Evolutionary conservation across 1,140 invertebrate species (phyloP).

Genomic region (Sycobia sp.): DNA sequence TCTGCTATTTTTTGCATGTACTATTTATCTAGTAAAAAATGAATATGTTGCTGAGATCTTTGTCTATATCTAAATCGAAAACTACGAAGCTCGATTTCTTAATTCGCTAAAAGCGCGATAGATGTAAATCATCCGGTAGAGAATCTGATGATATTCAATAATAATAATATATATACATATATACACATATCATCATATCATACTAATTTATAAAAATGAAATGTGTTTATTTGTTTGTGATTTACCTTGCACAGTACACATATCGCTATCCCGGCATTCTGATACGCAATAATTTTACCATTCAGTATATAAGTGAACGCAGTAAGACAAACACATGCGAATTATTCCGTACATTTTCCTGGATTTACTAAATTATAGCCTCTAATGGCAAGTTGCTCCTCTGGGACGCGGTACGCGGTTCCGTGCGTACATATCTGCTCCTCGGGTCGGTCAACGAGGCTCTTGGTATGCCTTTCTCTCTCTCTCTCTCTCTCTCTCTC

Average conservation of each 20-base stretch:
- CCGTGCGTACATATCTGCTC: too few relatives aligned
- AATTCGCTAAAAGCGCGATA: slow-evolving; percentile 10
- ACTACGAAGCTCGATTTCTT: slow-evolving; percentile 3
- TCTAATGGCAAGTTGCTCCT: slow-evolving; percentile 21
- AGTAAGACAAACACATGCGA: slow-evolving; percentile 21
- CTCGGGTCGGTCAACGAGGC: too few relatives aligned
- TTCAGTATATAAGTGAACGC: not conserved
- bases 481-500: slow-evolving; percentile 33
- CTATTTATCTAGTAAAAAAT: too few relatives aligned
- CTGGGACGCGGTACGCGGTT: not conserved
- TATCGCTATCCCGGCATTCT: too few relatives aligned
- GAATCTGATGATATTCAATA: not conserved
- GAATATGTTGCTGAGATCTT: too few relatives aligned
- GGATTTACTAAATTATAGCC: slow-evolving; percentile 31
- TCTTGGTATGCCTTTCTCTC: slow-evolving; percentile 42
- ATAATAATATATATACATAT: not conserved
- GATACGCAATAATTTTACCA: too few relatives aligned
- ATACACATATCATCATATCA: too few relatives aligned
- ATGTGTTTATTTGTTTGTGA: too few relatives aligned
- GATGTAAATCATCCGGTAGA: slow-evolving; percentile 2
- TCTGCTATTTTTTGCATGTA: not conserved
- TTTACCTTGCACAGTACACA: too few relatives aligned
- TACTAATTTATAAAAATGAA: too few relatives aligned
- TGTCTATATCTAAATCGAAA: not conserved
- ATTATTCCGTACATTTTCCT: slow-evolving; percentile 33